phyloP scores from a whole-genome alignment of 2,113 vertebrate genomes.

The Oryzias javanicus region DNA sequence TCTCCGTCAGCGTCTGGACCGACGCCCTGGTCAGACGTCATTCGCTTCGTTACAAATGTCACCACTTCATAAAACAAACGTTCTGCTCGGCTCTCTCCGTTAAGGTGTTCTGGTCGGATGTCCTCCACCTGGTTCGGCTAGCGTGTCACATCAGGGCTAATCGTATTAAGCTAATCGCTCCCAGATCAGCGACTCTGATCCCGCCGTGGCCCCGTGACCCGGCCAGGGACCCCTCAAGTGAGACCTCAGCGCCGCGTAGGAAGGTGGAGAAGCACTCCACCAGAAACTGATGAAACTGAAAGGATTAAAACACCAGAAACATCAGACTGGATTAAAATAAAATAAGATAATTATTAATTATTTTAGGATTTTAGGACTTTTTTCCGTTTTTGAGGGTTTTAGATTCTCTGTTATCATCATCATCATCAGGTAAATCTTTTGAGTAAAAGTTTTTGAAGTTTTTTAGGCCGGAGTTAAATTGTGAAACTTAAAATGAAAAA shows the following conservation, averaged over 20 bases:
- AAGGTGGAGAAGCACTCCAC: background rate
- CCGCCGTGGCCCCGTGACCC: conserved; percentile 44
- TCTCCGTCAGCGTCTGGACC: conserved; percentile 43
- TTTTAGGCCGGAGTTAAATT: no score
- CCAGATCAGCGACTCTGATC: conserved; percentile 64
- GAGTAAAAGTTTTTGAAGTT: no score
- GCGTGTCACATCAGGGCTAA: conserved; percentile 64
- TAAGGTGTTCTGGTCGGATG: conserved; percentile 9
- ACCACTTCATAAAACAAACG: no score
- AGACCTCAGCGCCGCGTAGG: conserved; percentile 27
- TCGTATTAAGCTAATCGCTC: conserved; percentile 63
- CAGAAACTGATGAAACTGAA: no score
- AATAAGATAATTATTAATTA: no score
- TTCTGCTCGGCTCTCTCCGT: background rate
- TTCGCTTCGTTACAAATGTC: background rate
- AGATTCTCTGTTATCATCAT: no score
- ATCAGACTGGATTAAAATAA: no score
- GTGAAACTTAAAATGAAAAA: no score
- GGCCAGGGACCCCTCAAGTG: conserved; percentile 32
- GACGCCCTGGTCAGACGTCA: conserved; percentile 51
- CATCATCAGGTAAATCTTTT: no score
- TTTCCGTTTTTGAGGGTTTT: no score
- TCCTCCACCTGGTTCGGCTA: conserved; percentile 58
- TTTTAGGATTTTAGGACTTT: no score
- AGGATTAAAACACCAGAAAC: no score